Evolutionary conservation across 1,140 invertebrate species (phyloP).

Genomic region (Fopius arisanus): DNA sequence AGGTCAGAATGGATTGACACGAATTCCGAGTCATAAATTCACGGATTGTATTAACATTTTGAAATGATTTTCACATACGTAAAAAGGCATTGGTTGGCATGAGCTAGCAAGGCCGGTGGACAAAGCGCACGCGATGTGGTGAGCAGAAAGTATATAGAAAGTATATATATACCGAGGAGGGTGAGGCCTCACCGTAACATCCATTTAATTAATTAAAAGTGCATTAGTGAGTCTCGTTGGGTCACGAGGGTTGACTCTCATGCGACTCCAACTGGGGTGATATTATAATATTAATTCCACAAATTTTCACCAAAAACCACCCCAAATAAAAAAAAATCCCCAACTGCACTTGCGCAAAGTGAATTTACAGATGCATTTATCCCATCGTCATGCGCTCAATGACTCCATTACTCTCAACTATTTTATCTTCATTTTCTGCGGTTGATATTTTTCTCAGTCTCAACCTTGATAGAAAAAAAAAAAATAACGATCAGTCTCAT

Average conservation of each 20-base stretch:
- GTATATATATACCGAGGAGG: slow-evolving; percentile 37
- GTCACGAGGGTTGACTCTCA: slow-evolving; percentile 39
- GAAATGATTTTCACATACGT: too few species aligned
- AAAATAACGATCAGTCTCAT: slow-evolving; percentile 1
- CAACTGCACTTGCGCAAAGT: too few species aligned
- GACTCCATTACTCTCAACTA: background rate
- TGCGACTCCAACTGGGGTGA: slow-evolving; percentile 52
- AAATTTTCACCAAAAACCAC: too few species aligned
- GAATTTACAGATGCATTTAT: too few species aligned
- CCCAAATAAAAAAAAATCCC: too few species aligned
- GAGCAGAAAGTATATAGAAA: slow-evolving; percentile 32
- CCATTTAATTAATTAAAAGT: slow-evolving; percentile 68
- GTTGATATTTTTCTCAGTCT: too few species aligned
- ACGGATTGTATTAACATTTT: too few species aligned
- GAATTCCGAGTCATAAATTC: too few species aligned
- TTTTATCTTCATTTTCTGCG: background rate
- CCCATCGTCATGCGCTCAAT: background rate
- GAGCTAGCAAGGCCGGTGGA: slow-evolving; percentile 58
- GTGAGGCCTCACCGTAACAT: slow-evolving; percentile 42
- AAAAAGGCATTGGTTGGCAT: slow-evolving; percentile 40
- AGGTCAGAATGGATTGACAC: too few species aligned
- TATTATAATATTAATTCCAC: too few species aligned
- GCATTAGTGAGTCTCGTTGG: slow-evolving; percentile 57
- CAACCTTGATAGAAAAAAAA: slow-evolving; percentile 14
- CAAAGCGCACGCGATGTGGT: slow-evolving; percentile 62